Percentiles rank a stretch among this genome's conserved stretches.
Evolutionary conservation across 2,797 vertebrate species (phyloP).

Genomic region (Graptemys geographica): DNA sequence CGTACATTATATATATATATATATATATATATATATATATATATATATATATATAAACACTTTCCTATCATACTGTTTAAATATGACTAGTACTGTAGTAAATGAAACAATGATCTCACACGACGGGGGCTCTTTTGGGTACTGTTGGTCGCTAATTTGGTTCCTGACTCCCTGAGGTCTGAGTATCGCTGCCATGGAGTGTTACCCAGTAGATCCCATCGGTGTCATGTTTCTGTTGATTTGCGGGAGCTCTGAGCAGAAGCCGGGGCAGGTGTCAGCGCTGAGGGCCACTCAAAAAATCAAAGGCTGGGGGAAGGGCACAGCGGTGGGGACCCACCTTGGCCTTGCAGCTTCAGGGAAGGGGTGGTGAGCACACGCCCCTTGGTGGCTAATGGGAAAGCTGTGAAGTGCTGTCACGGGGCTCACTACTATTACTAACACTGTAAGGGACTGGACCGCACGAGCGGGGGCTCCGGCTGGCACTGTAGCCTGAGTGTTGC

Average conservation of each 20-base stretch:
- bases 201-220: background rate
- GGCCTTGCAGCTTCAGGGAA: slow-evolving; percentile 27
- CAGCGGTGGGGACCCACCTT: background rate
- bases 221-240: background rate
- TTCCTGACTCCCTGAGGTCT: background rate
- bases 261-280: background rate
- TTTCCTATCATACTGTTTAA: background rate
- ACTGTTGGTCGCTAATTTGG: background rate
- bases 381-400: background rate
- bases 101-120: background rate
- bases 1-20: too few species aligned
- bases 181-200: background rate
- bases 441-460: background rate
- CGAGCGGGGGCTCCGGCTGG: background rate
- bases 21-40: too few species aligned
- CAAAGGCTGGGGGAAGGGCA: background rate
- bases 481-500: background rate
- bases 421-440: background rate
- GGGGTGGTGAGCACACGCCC: background rate
- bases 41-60: background rate
- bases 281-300: background rate
- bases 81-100: background rate
- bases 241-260: background rate
- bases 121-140: background rate
- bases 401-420: background rate